Evolutionary conservation across 2,113 vertebrate genomes (phyloP).

Genomic region (Etheostoma spectabile): DNA sequence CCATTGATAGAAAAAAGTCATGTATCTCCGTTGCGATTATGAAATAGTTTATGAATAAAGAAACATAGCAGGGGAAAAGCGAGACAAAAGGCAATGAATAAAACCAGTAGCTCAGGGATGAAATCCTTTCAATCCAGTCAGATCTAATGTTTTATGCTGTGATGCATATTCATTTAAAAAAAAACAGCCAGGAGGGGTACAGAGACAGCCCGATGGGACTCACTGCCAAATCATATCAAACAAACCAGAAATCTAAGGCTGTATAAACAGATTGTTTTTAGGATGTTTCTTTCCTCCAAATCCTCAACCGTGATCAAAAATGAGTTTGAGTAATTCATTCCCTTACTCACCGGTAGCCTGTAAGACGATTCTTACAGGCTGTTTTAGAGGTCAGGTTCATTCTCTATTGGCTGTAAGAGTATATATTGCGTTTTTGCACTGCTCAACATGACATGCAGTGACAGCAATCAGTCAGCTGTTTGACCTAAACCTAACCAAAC

Average conservation of each 20-base stretch:
- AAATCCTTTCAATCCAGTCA: background rate
- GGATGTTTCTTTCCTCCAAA: background rate
- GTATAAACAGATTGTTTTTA: background rate
- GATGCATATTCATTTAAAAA: conserved; percentile 2
- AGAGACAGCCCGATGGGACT: conserved; percentile 26
- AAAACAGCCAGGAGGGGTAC: background rate
- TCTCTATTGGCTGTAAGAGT: background rate
- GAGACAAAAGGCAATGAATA: conserved; percentile 14
- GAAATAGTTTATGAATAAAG: background rate
- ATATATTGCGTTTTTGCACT: background rate
- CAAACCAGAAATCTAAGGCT: background rate
- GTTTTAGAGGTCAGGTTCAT: background rate
- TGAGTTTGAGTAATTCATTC: background rate
- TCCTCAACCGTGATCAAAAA: conserved; percentile 5
- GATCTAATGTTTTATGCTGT: conserved; percentile 8
- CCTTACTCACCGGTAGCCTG: background rate
- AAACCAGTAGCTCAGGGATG: background rate
- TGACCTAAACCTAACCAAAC: too few species aligned
- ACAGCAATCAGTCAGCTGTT: background rate
- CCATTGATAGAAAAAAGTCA: background rate
- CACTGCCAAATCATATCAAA: conserved; percentile 9
- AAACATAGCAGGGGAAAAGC: background rate
- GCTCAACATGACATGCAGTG: background rate
- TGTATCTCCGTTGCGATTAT: background rate
- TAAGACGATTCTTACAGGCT: background rate